phyloP scores from a whole-genome alignment of 2,113 vertebrate genomes.

The Protobothrops flavoviridis region DNA sequence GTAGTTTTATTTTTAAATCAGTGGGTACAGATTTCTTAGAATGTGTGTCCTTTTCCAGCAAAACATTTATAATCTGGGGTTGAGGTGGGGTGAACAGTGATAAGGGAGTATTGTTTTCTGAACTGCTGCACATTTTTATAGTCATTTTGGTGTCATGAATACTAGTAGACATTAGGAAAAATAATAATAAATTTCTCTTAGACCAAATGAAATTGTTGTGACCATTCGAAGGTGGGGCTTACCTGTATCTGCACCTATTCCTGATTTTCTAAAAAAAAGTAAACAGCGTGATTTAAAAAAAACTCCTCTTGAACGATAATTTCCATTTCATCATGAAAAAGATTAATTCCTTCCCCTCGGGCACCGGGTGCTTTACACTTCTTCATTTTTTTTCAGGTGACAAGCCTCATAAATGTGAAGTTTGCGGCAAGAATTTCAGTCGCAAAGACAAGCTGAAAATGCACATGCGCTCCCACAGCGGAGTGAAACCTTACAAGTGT shows the following conservation, averaged over 20 bases:
- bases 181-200: not conserved
- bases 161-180: not conserved
- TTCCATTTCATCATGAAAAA: not conserved
- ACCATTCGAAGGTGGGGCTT: not conserved
- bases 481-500: slow-evolving; percentile 95
- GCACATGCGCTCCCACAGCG: slow-evolving; percentile 91
- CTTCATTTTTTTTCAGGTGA: slow-evolving; percentile 74
- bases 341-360: not conserved
- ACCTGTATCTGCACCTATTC: not conserved
- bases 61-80: not conserved
- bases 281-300: not conserved
- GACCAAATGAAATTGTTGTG: not conserved
- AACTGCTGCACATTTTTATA: not conserved
- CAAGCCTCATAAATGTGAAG: slow-evolving; percentile 93
- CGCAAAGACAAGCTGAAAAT: slow-evolving; percentile 95
- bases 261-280: not conserved
- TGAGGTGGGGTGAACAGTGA: not conserved
- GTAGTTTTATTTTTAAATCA: not conserved
- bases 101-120: not conserved
- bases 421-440: slow-evolving; percentile 92
- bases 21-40: not conserved
- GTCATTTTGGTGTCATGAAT: not conserved
- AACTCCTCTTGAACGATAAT: not conserved
- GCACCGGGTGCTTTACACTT: not conserved
- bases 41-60: not conserved